These are phyloP conservation scores for Phaedon cochleariae DNA, from an alignment of 2,888 invertebrate species.

Conservation along the genomic window DNA sequence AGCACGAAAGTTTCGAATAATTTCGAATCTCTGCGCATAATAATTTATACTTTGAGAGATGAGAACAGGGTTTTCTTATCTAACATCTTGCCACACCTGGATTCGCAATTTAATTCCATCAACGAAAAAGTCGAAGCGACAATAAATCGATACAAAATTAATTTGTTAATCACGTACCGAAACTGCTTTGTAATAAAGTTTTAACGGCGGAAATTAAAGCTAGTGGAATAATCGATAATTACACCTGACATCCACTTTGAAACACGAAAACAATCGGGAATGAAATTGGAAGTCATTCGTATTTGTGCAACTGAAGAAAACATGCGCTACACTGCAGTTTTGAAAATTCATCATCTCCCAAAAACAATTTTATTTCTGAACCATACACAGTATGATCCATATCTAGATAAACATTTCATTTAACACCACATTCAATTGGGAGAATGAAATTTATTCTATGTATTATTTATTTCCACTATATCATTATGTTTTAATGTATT, in stretches of 20 bases:
- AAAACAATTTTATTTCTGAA: too few relatives aligned
- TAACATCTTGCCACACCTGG: background rate
- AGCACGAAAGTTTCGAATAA: too few relatives aligned
- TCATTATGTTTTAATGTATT: too few relatives aligned
- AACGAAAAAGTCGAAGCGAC: background rate
- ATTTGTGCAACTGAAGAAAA: background rate
- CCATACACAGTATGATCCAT: too few relatives aligned
- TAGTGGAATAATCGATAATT: background rate
- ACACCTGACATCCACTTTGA: background rate
- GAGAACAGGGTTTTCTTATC: background rate
- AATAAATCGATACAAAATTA: background rate
- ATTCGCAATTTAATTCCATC: background rate
- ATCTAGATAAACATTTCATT: too few relatives aligned
- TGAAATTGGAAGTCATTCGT: background rate
- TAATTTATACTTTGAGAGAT: too few relatives aligned
- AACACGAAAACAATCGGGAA: background rate
- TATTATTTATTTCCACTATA: too few relatives aligned
- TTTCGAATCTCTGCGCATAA: too few relatives aligned
- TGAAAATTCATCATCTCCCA: too few relatives aligned
- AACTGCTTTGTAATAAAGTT: background rate
- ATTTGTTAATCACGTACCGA: slow-evolving; percentile 1
- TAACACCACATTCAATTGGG: too few relatives aligned
- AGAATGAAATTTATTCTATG: too few relatives aligned
- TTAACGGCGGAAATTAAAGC: slow-evolving; percentile 1
- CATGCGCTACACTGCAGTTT: too few relatives aligned